These are phyloP conservation scores for Salarias fasciatus DNA, from an alignment of 2,797 vertebrate species.

Conservation along the genomic window DNA sequence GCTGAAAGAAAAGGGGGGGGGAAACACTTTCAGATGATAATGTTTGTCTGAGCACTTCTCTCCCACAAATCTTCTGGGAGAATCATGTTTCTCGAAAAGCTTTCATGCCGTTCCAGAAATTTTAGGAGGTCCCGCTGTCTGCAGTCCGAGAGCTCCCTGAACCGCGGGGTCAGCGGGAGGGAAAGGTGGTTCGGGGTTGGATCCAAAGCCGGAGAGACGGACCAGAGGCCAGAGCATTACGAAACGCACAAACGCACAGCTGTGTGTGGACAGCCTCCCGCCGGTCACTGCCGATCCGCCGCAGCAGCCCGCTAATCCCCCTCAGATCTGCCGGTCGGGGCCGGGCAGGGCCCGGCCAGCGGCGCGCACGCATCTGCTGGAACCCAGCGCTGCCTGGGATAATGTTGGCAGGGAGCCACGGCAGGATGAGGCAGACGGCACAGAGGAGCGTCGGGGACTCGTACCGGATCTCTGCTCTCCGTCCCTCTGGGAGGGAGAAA, in stretches of 20 bases:
- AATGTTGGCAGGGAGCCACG: slow-evolving; percentile 66
- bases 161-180: slow-evolving; percentile 67
- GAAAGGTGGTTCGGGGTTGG: slow-evolving; percentile 59
- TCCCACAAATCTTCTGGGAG: slow-evolving; percentile 49
- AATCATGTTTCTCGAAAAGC: slow-evolving; percentile 69
- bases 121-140: slow-evolving; percentile 59
- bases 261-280: slow-evolving; percentile 78
- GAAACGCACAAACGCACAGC: slow-evolving; percentile 81
- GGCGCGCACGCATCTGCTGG: slow-evolving; percentile 70
- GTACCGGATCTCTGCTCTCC: slow-evolving; percentile 16
- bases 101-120: slow-evolving; percentile 67
- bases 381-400: slow-evolving; percentile 74
- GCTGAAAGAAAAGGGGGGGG: slow-evolving; percentile 2
- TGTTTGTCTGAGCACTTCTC: slow-evolving; percentile 51
- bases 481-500: slow-evolving; percentile 19
- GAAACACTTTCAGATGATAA: slow-evolving; percentile 23
- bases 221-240: slow-evolving; percentile 72
- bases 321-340: slow-evolving; percentile 73
- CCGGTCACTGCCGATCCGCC: slow-evolving; percentile 68
- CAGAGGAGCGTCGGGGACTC: slow-evolving; percentile 43
- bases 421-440: slow-evolving; percentile 59
- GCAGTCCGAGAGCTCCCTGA: slow-evolving; percentile 54
- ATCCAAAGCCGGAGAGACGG: slow-evolving; percentile 61
- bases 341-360: slow-evolving; percentile 69
- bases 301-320: slow-evolving; percentile 77